Evolutionary conservation across 2,888 invertebrate genomes (phyloP), one percentile per base, ranked within the genome.

Genomic region (Drosophila robusta): DNA sequence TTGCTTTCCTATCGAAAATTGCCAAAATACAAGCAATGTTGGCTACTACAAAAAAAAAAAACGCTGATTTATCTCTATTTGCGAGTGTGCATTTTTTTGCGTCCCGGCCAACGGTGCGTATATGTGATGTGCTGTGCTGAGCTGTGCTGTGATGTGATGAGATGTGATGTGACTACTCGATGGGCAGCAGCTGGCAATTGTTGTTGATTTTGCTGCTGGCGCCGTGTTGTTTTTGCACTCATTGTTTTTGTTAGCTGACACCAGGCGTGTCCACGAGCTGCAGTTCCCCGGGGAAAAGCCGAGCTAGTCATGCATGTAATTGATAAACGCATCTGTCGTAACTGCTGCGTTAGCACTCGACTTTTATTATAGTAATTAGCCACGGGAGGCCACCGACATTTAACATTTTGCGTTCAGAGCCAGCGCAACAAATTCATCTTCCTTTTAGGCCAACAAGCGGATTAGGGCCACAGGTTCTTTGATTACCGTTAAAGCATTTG

Each of bases 281-380:
- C 41, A 57, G 34, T 36, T 26, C 34, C 22, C 14, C 14, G 22
- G 34, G 18, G 39, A 55, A 49, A 29, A 41, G 24, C n/a, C 34
- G n/a, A 42, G 32, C 38, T 56, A 64, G 56, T 49, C 68, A 62
- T 61, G 69, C 61, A 63, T 86, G 72, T 86, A 77, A 86, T 86
- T 82, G 83, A 80, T 77, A 79, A 79, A 83, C 65, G 66, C 54
- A 70, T 57, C 60, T 65, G 57, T 38, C 42, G 39, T n/a, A 50
- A 34, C 12, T 39, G 58, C n/a, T 64, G 18, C 41, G 34, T 54
- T 52, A 39, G 47, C 57, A 50, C 36, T 38, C 45, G 62, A 22
- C 54, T 26, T 18, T 50, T 54, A 46, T 11, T 46, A 34, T 12
- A 26, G 56, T 56, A 76, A 74, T 74, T 74, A 76, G 58, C 57